Base-by-base conservation (phyloP, 2,797 vertebrate species). In the Microchirus variegatus region DNA sequence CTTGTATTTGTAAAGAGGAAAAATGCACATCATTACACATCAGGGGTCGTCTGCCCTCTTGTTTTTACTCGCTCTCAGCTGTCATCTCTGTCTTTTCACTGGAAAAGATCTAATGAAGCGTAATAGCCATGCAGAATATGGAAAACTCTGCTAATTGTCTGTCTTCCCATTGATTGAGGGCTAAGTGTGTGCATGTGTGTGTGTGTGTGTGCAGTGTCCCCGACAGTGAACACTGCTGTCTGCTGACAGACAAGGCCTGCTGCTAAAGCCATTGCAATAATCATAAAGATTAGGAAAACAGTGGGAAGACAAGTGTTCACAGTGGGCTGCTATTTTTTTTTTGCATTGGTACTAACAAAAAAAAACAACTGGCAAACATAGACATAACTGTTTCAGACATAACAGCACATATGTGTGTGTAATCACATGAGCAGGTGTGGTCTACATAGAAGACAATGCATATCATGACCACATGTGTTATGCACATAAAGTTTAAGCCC, bases 241-340 rank as follows among this genome's bases (percentile, higher is more conserved):
- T 78, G 73, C 82, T 85, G 85, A 87, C 84, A 89, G 86, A 86
- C 83, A 79, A 40, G 70, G 71, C 88, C 84, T 90, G 90, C 88
- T 91, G 88, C 82, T 90, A 87, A 90, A 92, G 81, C 85, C 85
- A 88, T 87, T 75, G 83, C 86, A 90, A 88, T 90, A 90, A 90
- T 90, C 87, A 91, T 90, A 91, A 90, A 91, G 87, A 88, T 87
- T 88, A 92, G 83, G 81, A 84, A 83, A 90, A 84, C 88, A 88
- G 89, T 90, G 81, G 86, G 74, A 88, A 90, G 87, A 90, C 90
- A 90, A 89, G 87, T 85, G 87, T 82, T 90, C 91, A 90, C 89
- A 87, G 88, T 86, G 86, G 83, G 89, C 60, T 88, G 80, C 85
- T 86, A 85, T 89, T 90, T 90, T 89, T 89, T 89, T 90, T 90